These are phyloP conservation scores for Sandelia bainsii DNA, from an alignment of 2,797 vertebrate genomes.

Conservation along the genomic window DNA sequence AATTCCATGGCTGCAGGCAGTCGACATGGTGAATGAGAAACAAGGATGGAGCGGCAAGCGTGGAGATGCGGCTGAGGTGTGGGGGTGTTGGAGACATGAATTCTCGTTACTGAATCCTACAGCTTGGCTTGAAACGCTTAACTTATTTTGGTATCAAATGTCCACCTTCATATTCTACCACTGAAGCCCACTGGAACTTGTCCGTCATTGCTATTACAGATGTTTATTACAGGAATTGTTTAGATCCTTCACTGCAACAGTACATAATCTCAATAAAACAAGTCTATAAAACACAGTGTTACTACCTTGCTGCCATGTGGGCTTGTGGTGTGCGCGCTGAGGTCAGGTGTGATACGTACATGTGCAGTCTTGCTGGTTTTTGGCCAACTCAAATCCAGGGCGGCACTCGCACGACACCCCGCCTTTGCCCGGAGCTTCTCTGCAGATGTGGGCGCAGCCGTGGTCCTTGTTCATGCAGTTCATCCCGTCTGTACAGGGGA, in stretches of 20 bases:
- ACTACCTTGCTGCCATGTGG: conserved; percentile 34
- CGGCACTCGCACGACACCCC: conserved; percentile 98
- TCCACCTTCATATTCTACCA: conserved; percentile 55
- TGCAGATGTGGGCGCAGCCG: conserved; percentile 97
- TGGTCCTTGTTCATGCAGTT: conserved; percentile 99
- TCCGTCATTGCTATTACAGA: conserved; percentile 63
- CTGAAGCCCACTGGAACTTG: conserved; percentile 55
- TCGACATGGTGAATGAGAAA: conserved; percentile 39
- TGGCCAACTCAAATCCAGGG: conserved; percentile 96
- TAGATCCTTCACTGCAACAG: conserved; percentile 38
- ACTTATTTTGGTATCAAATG: conserved; percentile 63
- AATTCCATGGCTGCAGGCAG: conserved; percentile 68
- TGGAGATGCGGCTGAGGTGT: neutral
- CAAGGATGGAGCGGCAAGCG: conserved; percentile 26
- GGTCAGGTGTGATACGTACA: conserved; percentile 86
- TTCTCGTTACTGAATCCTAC: conserved; percentile 65
- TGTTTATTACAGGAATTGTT: conserved; percentile 60
- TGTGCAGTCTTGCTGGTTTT: conserved; percentile 98
- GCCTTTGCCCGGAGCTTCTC: conserved; percentile 94
- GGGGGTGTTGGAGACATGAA: conserved; percentile 15
- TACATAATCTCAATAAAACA: conserved; percentile 50
- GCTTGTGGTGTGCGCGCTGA: neutral
- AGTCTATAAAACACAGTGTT: conserved; percentile 49
- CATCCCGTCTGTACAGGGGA: conserved; percentile 82
- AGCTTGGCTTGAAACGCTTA: conserved; percentile 50